phyloP scores from a whole-genome alignment of 2,797 vertebrate species.

The Staurois parvus region DNA sequence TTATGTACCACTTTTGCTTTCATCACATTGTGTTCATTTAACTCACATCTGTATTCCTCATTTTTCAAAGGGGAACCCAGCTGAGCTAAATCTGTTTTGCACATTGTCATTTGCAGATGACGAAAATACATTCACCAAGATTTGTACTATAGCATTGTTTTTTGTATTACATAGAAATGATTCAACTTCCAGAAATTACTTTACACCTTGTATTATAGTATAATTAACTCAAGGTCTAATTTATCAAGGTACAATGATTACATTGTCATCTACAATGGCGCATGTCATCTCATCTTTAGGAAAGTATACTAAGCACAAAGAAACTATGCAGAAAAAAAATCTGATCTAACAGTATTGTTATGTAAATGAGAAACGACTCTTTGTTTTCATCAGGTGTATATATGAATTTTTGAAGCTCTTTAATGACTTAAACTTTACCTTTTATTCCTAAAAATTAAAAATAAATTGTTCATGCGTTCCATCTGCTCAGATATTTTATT shows the following conservation, averaged over 20 bases:
- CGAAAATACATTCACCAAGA: too few relatives aligned
- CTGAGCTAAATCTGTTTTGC: too few relatives aligned
- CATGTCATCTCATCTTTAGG: background rate
- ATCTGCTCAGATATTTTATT: background rate
- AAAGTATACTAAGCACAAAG: background rate
- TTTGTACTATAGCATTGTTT: background rate
- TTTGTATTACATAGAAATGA: background rate
- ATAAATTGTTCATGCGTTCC: background rate
- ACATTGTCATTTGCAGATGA: too few relatives aligned
- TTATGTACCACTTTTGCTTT: too few relatives aligned
- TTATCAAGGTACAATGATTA: background rate
- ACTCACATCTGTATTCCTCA: too few relatives aligned
- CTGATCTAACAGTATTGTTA: background rate
- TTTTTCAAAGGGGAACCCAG: too few relatives aligned
- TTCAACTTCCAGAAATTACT: background rate
- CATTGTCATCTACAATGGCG: background rate
- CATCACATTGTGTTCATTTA: too few relatives aligned
- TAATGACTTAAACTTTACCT: background rate
- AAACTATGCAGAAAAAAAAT: background rate
- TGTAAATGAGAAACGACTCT: background rate
- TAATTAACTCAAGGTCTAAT: background rate
- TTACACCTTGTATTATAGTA: background rate
- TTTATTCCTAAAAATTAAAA: background rate
- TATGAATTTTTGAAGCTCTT: background rate
- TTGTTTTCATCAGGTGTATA: background rate